Evolutionary conservation across 2,113 vertebrate species (phyloP).

Genomic region (Rhea pennata): DNA sequence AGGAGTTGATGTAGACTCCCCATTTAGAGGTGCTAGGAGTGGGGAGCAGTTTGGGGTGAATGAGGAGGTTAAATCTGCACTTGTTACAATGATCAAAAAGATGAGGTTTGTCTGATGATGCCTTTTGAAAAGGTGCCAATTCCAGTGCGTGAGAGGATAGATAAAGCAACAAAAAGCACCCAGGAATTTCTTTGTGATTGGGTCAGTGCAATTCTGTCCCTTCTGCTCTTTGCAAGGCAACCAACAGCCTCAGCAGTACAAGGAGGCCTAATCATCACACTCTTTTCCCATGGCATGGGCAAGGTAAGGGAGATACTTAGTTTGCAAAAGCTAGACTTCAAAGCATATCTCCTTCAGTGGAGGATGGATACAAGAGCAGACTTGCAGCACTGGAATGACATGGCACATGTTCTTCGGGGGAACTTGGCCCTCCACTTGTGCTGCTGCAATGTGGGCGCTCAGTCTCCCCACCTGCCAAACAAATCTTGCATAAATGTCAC

Average conservation of each 20-base stretch:
- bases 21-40: accelerated
- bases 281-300: not conserved
- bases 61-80: not conserved
- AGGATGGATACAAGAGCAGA: not conserved
- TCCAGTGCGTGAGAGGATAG: not conserved
- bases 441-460: not conserved
- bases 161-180: not conserved
- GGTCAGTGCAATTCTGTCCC: not conserved
- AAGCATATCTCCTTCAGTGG: not conserved
- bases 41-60: not conserved
- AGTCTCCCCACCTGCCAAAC: not conserved
- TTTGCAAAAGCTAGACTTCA: not conserved
- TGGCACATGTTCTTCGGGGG: not conserved
- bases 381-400: accelerated
- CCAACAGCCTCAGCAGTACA: not conserved
- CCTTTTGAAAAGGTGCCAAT: accelerated
- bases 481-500: conserved; percentile 2
- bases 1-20: not conserved
- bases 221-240: not conserved
- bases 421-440: not conserved
- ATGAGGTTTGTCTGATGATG: not conserved
- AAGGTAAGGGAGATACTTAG: not conserved
- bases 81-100: not conserved
- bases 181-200: not conserved
- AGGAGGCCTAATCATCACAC: not conserved